These are phyloP conservation scores for Hermatobates lingyangjiaoensis DNA, from an alignment of 1,140 invertebrate genomes.

Conservation along the genomic window DNA sequence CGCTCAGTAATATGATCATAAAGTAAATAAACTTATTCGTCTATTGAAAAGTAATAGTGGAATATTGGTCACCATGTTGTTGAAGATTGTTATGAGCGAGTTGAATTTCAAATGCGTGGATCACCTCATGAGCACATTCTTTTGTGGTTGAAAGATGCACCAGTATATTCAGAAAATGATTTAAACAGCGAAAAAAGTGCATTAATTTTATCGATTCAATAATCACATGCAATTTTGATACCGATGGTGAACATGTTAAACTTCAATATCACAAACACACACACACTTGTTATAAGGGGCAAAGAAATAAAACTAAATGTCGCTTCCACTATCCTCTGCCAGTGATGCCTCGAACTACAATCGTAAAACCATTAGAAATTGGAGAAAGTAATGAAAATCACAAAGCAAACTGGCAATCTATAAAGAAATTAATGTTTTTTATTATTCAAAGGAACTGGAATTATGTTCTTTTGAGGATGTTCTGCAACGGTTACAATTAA, in stretches of 20 bases:
- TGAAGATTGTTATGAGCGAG: not conserved
- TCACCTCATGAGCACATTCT: too few species aligned
- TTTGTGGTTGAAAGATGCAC: not conserved
- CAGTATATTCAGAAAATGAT: not conserved
- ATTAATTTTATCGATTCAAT: not conserved
- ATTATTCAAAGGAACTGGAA: not conserved
- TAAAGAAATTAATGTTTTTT: not conserved
- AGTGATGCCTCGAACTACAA: not conserved
- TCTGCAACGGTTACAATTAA: not conserved
- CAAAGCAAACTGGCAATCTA: not conserved
- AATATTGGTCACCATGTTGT: not conserved
- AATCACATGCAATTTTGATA: not conserved
- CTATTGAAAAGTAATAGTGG: not conserved
- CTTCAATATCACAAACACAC: not conserved
- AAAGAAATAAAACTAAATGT: not conserved
- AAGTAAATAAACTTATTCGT: not conserved
- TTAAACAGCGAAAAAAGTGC: not conserved
- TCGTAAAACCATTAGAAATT: not conserved
- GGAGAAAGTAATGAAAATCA: not conserved
- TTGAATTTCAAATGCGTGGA: too few species aligned
- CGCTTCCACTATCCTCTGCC: not conserved
- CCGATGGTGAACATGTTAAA: not conserved
- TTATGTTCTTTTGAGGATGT: not conserved
- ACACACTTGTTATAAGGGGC: not conserved
- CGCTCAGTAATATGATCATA: not conserved